A percentile compares a stretch with the other conserved stretches of the same genome.
phyloP scores from a whole-genome alignment of 1,140 invertebrate genomes.

The Drosophila cardini region DNA sequence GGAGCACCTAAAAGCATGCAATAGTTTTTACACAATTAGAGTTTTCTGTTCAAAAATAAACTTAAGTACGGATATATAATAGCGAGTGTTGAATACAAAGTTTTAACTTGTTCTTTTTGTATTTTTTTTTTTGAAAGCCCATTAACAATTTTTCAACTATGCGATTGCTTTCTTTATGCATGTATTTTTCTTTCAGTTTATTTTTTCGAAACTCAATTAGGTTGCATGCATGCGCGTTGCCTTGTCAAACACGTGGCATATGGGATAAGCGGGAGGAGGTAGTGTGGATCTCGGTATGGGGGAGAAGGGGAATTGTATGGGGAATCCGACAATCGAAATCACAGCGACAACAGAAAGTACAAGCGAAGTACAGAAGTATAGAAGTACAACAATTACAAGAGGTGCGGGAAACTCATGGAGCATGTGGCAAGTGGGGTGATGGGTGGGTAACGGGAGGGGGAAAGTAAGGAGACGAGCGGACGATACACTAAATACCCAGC shows the following conservation, averaged over 20 bases:
- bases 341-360: constrained; percentile 80
- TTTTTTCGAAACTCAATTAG: constrained; percentile 71
- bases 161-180: constrained; percentile 11
- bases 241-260: constrained; percentile 73
- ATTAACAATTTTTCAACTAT: constrained; percentile 39
- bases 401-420: not conserved
- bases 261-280: constrained; percentile 2
- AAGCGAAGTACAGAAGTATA: constrained; percentile 66
- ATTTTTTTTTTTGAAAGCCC: constrained; percentile 19
- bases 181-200: constrained; percentile 16
- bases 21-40: too few species aligned
- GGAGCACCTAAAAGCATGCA: too few species aligned
- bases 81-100: too few species aligned
- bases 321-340: constrained; percentile 64
- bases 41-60: too few species aligned
- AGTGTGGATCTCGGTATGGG: not conserved
- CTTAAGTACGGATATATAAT: too few species aligned
- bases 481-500: constrained; percentile 76
- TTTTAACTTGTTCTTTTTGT: not conserved
- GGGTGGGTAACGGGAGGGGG: not conserved
- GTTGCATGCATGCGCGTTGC: constrained; percentile 72
- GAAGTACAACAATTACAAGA: constrained; percentile 78
- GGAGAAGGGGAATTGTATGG: not conserved
- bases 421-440: not conserved
- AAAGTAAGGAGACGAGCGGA: too few species aligned